Evolutionary conservation across 2,888 invertebrate species (phyloP).

Genomic region (Galeopsomyia nigrocyanea): DNA sequence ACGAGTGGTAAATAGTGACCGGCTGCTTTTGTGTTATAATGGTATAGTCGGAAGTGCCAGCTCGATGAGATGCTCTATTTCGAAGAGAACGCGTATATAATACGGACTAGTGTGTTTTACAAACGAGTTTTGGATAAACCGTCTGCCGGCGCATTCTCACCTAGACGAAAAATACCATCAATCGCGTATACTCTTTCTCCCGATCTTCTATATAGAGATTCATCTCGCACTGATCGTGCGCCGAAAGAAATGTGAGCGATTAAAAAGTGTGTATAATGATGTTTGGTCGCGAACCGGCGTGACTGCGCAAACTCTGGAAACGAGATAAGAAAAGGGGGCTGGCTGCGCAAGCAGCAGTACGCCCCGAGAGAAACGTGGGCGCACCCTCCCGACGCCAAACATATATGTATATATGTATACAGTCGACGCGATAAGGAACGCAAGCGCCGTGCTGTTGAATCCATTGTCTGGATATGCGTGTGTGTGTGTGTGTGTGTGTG

Average conservation of each 20-base stretch:
- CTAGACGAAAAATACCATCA: too few relatives aligned
- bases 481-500: slow-evolving; percentile 43
- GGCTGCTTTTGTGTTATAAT: background rate
- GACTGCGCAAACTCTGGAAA: slow-evolving; percentile 36
- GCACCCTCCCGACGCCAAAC: slow-evolving; percentile 12
- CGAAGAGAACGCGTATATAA: slow-evolving; percentile 2
- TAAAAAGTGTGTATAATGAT: too few relatives aligned
- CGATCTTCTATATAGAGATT: too few relatives aligned
- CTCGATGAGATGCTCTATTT: slow-evolving; percentile 39
- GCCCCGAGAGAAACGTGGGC: slow-evolving; percentile 40
- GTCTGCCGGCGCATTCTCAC: background rate
- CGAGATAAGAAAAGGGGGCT: slow-evolving; percentile 43
- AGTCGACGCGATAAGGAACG: slow-evolving; percentile 23
- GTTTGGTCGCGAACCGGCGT: background rate
- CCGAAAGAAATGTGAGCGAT: too few relatives aligned
- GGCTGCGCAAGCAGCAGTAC: slow-evolving; percentile 54
- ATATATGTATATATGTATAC: too few relatives aligned
- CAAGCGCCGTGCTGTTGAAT: slow-evolving; percentile 32
- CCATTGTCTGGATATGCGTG: slow-evolving; percentile 23
- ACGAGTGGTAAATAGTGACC: background rate
- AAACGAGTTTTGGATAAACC: slow-evolving; percentile 48
- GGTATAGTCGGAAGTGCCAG: slow-evolving; percentile 47
- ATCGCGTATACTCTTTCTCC: too few relatives aligned
- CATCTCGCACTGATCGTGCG: background rate
- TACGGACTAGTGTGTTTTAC: slow-evolving; percentile 21